Conservation (phyloP, 2,113 vertebrate species). For the Lagopus leucura region DNA sequence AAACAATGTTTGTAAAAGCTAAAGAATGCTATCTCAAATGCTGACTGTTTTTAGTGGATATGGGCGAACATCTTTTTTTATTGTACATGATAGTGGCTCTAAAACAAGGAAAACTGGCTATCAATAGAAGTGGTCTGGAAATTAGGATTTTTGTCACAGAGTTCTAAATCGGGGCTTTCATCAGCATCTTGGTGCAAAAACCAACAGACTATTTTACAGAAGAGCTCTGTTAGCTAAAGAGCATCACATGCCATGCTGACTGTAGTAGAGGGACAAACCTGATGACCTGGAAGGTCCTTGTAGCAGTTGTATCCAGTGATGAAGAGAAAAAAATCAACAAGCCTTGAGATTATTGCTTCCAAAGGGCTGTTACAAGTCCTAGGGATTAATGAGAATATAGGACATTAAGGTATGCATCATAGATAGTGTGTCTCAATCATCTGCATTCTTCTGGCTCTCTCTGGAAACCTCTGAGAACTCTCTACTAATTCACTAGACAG, state of each 20-base stretch:
- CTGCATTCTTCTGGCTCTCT: neutral
- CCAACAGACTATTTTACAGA: neutral
- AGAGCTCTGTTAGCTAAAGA: neutral
- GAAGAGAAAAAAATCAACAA: neutral
- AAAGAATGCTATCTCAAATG: neutral
- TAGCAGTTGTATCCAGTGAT: neutral
- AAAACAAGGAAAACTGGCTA: neutral
- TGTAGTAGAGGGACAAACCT: neutral
- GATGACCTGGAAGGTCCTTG: neutral
- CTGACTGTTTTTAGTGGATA: neutral
- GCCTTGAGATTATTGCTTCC: neutral
- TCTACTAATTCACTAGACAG: constrained; percentile 10
- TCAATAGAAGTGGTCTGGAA: neutral
- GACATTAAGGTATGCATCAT: neutral
- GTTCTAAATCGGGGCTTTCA: neutral
- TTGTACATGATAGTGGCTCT: neutral
- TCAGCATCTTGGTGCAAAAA: fast-evolving
- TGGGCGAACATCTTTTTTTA: neutral
- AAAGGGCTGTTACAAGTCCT: neutral
- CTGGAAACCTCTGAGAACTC: neutral
- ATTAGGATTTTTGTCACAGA: neutral
- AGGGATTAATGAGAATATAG: neutral
- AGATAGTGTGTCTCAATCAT: neutral
- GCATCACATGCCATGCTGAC: neutral
- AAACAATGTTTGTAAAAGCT: neutral